Evolutionary conservation across 2,888 invertebrate genomes (phyloP).

Genomic region (Nipponacmea schrenckii): DNA sequence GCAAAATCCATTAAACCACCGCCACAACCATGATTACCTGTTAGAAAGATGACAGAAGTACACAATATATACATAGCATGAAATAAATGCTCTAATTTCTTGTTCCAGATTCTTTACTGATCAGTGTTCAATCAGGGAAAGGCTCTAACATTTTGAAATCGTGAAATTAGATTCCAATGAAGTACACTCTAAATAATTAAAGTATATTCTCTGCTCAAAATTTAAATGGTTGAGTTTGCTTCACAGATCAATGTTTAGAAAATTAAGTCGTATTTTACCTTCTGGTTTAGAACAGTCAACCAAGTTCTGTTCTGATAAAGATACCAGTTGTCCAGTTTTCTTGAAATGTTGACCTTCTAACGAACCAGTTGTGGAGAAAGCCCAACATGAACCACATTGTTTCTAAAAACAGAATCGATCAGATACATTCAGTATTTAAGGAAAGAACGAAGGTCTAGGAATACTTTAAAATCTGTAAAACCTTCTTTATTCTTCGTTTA

Average conservation of each 20-base stretch:
- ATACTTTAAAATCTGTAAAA: too few species aligned
- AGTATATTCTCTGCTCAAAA: too few species aligned
- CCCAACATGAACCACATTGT: constrained; percentile 89
- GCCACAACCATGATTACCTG: constrained; percentile 58
- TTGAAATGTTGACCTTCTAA: constrained; percentile 65
- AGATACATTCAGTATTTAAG: background rate
- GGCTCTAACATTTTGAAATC: too few species aligned
- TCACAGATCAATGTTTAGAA: too few species aligned
- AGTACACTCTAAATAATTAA: too few species aligned
- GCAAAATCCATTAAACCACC: constrained; percentile 60
- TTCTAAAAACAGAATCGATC: constrained; percentile 72
- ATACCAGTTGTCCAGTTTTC: constrained; percentile 74
- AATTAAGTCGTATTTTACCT: constrained; percentile 33
- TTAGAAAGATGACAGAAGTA: background rate
- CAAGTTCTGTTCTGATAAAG: constrained; percentile 66
- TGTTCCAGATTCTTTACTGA: too few species aligned
- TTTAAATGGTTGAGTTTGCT: too few species aligned
- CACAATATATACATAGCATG: too few species aligned
- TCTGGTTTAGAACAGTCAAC: constrained; percentile 66
- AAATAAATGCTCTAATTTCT: background rate
- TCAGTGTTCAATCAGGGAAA: too few species aligned
- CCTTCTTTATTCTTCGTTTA: too few species aligned
- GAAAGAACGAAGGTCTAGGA: too few species aligned
- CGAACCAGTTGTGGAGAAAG: constrained; percentile 81
- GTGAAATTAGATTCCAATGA: too few species aligned